phyloP scores from a whole-genome alignment of 2,797 vertebrate species.

The Tapera naevia region DNA sequence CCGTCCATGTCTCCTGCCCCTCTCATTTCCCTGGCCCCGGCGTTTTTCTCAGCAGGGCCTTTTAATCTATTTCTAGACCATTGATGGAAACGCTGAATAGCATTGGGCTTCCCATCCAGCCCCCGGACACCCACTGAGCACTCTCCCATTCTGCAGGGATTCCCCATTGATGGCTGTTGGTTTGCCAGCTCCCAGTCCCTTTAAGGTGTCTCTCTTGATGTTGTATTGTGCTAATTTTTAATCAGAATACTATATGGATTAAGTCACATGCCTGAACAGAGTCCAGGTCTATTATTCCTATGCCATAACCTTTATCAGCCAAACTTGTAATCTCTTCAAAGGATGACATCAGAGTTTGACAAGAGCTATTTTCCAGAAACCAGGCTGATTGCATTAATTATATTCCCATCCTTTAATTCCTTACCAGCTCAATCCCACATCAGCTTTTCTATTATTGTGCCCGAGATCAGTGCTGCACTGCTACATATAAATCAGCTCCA shows the following conservation, averaged over 20 bases:
- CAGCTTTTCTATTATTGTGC: slow-evolving; percentile 50
- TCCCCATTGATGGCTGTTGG: slow-evolving; percentile 51
- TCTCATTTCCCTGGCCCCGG: slow-evolving; percentile 23
- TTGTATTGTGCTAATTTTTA: slow-evolving; percentile 64
- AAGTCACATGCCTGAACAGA: slow-evolving; percentile 61
- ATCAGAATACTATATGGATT: slow-evolving; percentile 62
- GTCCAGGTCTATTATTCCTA: slow-evolving; percentile 60
- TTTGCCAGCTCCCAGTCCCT: slow-evolving; percentile 55
- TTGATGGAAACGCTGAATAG: slow-evolving; percentile 59
- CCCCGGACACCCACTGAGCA: slow-evolving; percentile 40
- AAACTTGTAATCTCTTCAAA: slow-evolving; percentile 71
- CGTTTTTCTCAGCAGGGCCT: slow-evolving; percentile 57
- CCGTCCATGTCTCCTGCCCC: slow-evolving; percentile 45
- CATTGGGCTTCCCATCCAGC: slow-evolving; percentile 36
- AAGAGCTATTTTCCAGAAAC: slow-evolving; percentile 64
- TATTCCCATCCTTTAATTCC: slow-evolving; percentile 63
- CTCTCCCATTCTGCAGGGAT: slow-evolving; percentile 46
- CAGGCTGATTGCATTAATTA: slow-evolving; percentile 68
- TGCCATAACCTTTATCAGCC: slow-evolving; percentile 62
- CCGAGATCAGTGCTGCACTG: slow-evolving; percentile 8
- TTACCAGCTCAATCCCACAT: slow-evolving; percentile 55
- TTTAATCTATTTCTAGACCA: slow-evolving; percentile 68
- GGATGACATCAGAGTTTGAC: slow-evolving; percentile 67
- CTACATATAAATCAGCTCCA: not conserved
- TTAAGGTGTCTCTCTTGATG: slow-evolving; percentile 63